phyloP scores from a whole-genome alignment of 1,140 invertebrate genomes.

The Plectus sambesii region DNA sequence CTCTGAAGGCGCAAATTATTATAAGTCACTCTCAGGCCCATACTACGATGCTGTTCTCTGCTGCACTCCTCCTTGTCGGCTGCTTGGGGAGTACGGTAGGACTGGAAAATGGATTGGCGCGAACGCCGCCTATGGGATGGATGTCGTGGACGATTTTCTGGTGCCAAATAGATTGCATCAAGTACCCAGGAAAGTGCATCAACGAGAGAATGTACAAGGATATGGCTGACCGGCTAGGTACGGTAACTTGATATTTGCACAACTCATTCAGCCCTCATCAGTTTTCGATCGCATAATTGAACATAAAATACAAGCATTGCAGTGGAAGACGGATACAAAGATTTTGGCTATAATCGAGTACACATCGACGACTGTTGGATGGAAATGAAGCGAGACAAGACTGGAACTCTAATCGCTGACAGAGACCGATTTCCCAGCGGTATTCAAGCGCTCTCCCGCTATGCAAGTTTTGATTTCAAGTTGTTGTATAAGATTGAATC shows the following conservation, averaged over 20 bases:
- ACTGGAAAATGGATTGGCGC: constrained; percentile 68
- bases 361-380: constrained; percentile 24
- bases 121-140: constrained; percentile 81
- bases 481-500: constrained; percentile 6
- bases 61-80: background rate
- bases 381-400: constrained; percentile 17
- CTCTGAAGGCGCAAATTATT: too few species aligned
- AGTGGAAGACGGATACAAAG: constrained; percentile 30
- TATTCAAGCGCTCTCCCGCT: constrained; percentile 22
- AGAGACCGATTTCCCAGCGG: constrained; percentile 23
- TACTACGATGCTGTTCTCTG: too few species aligned
- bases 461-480: constrained; percentile 19
- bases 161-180: constrained; percentile 75
- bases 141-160: constrained; percentile 81
- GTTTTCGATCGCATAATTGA: background rate
- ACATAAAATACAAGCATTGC: too few species aligned
- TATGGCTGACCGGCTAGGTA: constrained; percentile 28
- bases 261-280: background rate
- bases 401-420: constrained; percentile 22
- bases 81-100: background rate
- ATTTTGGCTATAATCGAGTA: constrained; percentile 33
- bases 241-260: too few species aligned
- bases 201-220: constrained; percentile 41
- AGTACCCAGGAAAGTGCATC: constrained; percentile 37
- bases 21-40: too few species aligned